A percentile compares a stretch with the other conserved stretches of the same genome.
These are phyloP conservation scores for Helicoverpa zea DNA, from an alignment of 1,140 invertebrate genomes.

Conservation along the genomic window DNA sequence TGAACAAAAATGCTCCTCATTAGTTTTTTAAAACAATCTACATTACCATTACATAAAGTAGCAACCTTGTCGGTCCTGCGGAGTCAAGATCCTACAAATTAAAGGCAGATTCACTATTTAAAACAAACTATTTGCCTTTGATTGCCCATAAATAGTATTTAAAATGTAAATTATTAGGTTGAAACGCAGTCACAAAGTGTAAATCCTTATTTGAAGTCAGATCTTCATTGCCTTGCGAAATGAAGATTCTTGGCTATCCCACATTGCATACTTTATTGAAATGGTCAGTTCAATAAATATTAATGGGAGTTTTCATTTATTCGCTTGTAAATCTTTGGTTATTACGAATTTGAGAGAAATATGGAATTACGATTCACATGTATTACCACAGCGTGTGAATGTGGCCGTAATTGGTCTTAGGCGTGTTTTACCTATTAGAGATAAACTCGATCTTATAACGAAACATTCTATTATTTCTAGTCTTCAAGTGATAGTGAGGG, in stretches of 20 bases:
- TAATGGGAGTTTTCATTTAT: conserved; percentile 16
- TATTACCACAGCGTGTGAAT: conserved; percentile 6
- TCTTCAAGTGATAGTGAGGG: not conserved
- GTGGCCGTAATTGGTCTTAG: not conserved
- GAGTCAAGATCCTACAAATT: conserved; percentile 36
- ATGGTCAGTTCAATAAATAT: conserved; percentile 36
- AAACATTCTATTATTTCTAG: conserved; percentile 16
- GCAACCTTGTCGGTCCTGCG: conserved; percentile 16
- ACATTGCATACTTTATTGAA: conserved; percentile 34
- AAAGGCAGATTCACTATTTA: conserved; percentile 47
- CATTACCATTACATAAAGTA: conserved; percentile 2
- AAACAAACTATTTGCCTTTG: conserved; percentile 37
- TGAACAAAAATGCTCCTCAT: not conserved
- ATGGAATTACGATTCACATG: conserved; percentile 5
- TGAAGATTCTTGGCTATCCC: conserved; percentile 20
- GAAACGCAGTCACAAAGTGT: conserved; percentile 21
- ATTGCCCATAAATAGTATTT: conserved; percentile 27
- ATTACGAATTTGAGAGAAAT: conserved; percentile 18
- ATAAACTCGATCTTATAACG: not conserved
- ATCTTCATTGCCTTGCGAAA: conserved; percentile 32
- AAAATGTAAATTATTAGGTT: conserved; percentile 40
- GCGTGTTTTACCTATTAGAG: not conserved
- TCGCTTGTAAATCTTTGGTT: conserved; percentile 5
- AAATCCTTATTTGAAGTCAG: conserved; percentile 22
- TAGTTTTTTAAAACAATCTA: not conserved